Evolutionary conservation across 2,797 vertebrate species (phyloP), one percentile per base, ranked within the genome.

Genomic region (Miichthys miiuy): DNA sequence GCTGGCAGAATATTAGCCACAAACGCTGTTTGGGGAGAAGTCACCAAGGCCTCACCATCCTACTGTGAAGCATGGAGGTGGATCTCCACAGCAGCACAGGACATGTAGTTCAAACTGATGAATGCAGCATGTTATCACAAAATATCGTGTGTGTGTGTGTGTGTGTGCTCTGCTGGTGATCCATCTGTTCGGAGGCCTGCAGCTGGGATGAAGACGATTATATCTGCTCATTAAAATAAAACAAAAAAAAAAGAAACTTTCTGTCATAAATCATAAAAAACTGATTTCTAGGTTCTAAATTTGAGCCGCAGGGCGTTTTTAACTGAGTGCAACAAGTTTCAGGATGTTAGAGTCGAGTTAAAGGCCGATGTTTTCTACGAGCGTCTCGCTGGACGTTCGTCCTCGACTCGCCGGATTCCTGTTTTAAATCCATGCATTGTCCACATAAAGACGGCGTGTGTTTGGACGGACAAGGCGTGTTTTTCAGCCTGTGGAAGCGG

Each of bases 101-200:
- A 30, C 5, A 1, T 30, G 6, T 30, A 30, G 30, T 30, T 5
- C 30, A 30, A 30, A 30, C 30, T 5, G 30, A 30, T 30, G 30
- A 6, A 27, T 27, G 25, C 25, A 27, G 25, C 25, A 27, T 27
- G 25, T 27, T 27, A 25, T 25, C 23, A 25, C 23, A 25, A 25
- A 25, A 25, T 25, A 25, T 25, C 23, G 58, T 47, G 52, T 63
- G 79, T 68, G 66, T 47, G 51, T 14, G 27, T 25, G 25, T 12
- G 51, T 23, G 68, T 2, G 11, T 0, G 5, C 38, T 58, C 70
- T 50, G 63, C 71, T 68, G 75, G 71, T 80, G 72, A 84, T 76
- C 72, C 77, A 79, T 86, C 87, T 83, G 80, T 71, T 73, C 10
- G 6, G 16, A 30, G 83, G 21, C 41, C 50, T 62, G 54, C 79